Evolutionary conservation across 2,888 invertebrate species (phyloP).

Genomic region (Ferrisia virgata): DNA sequence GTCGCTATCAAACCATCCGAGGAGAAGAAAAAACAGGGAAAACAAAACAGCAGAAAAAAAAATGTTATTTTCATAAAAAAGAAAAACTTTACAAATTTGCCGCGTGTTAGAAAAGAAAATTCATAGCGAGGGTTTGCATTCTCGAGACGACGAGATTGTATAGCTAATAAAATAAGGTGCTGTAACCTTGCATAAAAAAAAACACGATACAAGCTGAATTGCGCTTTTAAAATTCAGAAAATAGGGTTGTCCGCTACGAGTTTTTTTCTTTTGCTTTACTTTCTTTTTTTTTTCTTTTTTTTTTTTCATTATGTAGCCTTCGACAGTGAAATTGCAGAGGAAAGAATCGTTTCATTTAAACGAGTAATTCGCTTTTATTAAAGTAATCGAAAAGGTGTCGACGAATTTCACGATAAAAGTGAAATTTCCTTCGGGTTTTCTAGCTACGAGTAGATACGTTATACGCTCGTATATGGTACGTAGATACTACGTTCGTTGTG

Average conservation of each 20-base stretch:
- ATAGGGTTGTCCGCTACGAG: not conserved
- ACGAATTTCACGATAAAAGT: not conserved
- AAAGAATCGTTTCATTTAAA: constrained; percentile 5
- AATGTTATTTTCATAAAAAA: constrained; percentile 31
- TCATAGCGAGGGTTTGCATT: not conserved
- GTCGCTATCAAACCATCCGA: too few relatives aligned
- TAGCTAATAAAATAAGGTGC: constrained; percentile 14
- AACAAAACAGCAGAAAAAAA: not conserved
- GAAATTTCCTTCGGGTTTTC: not conserved
- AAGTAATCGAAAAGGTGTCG: constrained; percentile 19
- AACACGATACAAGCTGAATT: constrained; percentile 17
- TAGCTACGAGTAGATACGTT: not conserved
- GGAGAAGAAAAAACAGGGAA: not conserved
- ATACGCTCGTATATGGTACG: too few relatives aligned
- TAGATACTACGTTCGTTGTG: too few relatives aligned
- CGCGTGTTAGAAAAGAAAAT: constrained; percentile 4
- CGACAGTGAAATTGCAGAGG: not conserved
- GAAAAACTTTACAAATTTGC: constrained; percentile 25
- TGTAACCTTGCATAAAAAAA: not conserved
- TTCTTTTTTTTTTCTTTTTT: too few relatives aligned
- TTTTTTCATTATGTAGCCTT: not conserved
- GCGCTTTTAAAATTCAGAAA: constrained; percentile 12
- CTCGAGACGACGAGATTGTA: constrained; percentile 9
- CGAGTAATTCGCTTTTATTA: constrained; percentile 24
- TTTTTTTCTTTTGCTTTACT: not conserved